phyloP scores from a whole-genome alignment of 2,797 vertebrate genomes.

The Rousettus madagascariensis region DNA sequence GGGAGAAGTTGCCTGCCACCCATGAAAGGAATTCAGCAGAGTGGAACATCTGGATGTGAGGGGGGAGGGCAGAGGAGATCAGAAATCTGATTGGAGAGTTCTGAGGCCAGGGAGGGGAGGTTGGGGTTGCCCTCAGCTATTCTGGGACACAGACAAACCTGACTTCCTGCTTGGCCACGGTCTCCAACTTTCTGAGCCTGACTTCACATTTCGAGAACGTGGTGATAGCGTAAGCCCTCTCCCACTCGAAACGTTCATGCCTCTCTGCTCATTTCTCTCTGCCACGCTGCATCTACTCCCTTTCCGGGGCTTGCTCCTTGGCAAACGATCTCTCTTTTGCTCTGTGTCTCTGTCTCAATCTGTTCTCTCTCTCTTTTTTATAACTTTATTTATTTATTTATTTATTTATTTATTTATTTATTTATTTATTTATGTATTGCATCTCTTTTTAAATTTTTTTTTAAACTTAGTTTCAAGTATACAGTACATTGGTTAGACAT shows the following conservation, averaged over 20 bases:
- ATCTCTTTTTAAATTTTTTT: no score
- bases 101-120: not conserved
- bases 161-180: accelerated
- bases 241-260: accelerated
- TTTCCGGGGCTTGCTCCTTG: not conserved
- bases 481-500: no score
- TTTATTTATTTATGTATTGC: no score
- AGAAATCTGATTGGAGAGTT: not conserved
- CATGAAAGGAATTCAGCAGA: not conserved
- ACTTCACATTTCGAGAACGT: not conserved
- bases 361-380: no score
- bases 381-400: no score
- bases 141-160: not conserved
- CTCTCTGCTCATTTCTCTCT: not conserved
- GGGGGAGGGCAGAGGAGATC: accelerated
- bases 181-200: not conserved
- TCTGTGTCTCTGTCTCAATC: not conserved
- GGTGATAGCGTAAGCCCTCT: not conserved
- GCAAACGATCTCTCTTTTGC: not conserved
- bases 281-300: not conserved
- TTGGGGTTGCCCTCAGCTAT: not conserved
- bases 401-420: no score
- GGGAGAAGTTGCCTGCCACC: not conserved
- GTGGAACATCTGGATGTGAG: not conserved
- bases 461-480: no score